Evolutionary conservation across 2,113 vertebrate species (phyloP).

Genomic region (Monarcha castaneiventris): DNA sequence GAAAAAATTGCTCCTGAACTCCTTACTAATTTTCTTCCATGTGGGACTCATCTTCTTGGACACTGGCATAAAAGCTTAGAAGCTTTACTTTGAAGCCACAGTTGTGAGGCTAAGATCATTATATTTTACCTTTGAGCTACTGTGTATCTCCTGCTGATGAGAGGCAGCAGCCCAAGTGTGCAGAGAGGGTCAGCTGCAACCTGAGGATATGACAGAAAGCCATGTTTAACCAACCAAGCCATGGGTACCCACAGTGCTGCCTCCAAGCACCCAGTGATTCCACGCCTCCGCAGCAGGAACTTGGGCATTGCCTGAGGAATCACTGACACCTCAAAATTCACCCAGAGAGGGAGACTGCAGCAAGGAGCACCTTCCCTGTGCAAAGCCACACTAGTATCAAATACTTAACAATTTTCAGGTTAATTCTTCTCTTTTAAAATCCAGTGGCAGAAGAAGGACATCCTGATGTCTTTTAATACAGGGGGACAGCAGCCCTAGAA

Average conservation of each 20-base stretch:
- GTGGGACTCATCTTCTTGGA: neutral
- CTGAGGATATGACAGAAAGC: neutral
- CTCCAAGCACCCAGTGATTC: neutral
- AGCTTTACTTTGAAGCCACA: neutral
- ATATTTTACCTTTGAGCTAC: neutral
- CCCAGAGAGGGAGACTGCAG: neutral
- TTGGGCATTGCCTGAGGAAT: neutral
- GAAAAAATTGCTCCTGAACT: neutral
- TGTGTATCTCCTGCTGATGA: neutral
- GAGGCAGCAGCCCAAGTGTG: neutral
- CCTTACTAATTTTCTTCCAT: neutral
- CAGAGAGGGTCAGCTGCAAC: neutral
- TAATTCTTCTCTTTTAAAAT: neutral
- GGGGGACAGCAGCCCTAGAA: neutral
- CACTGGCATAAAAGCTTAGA: neutral
- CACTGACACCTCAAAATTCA: neutral
- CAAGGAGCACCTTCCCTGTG: neutral
- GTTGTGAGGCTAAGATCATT: neutral
- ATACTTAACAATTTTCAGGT: neutral
- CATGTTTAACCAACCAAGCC: neutral
- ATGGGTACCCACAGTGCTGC: rapidly evolving
- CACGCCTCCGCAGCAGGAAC: rapidly evolving
- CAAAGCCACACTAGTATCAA: neutral
- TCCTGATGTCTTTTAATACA: neutral
- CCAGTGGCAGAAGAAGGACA: neutral